Evolutionary conservation across 2,888 invertebrate species (phyloP).

Genomic region (Drosophila neotestacea): DNA sequence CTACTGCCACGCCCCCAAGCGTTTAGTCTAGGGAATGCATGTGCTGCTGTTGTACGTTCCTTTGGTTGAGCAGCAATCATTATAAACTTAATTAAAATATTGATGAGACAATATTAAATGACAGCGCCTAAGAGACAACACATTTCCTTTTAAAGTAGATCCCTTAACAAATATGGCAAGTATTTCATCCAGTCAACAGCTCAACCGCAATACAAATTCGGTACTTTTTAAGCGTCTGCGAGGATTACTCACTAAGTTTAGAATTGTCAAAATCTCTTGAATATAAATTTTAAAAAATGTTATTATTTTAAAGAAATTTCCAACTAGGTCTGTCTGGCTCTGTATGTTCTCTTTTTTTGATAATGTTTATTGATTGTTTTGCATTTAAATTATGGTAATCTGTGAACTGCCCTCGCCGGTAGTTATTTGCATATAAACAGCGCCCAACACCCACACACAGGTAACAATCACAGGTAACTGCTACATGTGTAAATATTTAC

Average conservation of each 20-base stretch:
- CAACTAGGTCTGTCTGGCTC: too few relatives aligned
- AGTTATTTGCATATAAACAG: slow-evolving; percentile 39
- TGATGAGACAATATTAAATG: slow-evolving; percentile 58
- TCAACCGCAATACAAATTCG: slow-evolving; percentile 8
- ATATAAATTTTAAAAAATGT: too few relatives aligned
- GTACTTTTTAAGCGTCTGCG: slow-evolving; percentile 1
- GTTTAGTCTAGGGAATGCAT: slow-evolving; percentile 18
- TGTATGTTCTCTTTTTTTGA: too few relatives aligned
- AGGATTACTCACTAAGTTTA: slow-evolving; percentile 1
- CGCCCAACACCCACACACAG: slow-evolving; percentile 14
- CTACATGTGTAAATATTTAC: slow-evolving; percentile 81
- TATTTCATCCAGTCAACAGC: slow-evolving; percentile 46
- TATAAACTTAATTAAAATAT: slow-evolving; percentile 80
- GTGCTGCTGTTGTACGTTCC: neutral
- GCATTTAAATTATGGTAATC: neutral
- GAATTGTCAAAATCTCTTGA: too few relatives aligned
- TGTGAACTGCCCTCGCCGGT: slow-evolving; percentile 31
- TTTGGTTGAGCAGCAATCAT: slow-evolving; percentile 51
- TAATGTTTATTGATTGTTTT: too few relatives aligned
- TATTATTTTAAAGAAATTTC: too few relatives aligned
- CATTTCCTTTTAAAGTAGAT: slow-evolving; percentile 35
- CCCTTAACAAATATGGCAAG: slow-evolving; percentile 40
- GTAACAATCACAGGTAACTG: slow-evolving; percentile 78
- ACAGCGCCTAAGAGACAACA: slow-evolving; percentile 41
- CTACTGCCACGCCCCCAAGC: slow-evolving; percentile 19